Percentiles rank a stretch among this genome's conserved stretches.
phyloP scores from a whole-genome alignment of 1,140 invertebrate species.

The Drosophila albomicans region DNA sequence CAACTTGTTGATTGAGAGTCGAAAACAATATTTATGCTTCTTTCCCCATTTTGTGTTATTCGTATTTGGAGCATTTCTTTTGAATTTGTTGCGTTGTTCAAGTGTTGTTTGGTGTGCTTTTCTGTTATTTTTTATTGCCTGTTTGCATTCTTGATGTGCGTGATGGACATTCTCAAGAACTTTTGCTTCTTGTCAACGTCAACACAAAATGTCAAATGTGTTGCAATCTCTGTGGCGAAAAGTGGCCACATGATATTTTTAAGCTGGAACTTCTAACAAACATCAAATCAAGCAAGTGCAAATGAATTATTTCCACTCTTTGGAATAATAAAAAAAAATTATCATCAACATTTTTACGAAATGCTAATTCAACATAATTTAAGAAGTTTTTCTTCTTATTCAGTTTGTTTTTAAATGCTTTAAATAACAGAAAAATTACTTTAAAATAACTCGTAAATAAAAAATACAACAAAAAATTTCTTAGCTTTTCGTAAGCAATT shows the following conservation, averaged over 20 bases:
- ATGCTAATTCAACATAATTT: too few relatives aligned
- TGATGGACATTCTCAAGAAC: constrained; percentile 78
- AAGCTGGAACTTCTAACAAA: constrained; percentile 51
- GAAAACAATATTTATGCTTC: constrained; percentile 42
- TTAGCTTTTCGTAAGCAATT: too few relatives aligned
- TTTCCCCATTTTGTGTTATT: neutral
- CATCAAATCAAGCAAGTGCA: neutral
- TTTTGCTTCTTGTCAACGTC: constrained; percentile 61
- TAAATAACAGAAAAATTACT: too few relatives aligned
- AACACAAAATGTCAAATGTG: constrained; percentile 66
- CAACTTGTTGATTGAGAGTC: constrained; percentile 62
- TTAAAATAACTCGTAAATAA: too few relatives aligned
- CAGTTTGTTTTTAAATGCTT: too few relatives aligned
- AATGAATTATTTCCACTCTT: neutral
- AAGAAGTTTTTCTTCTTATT: too few relatives aligned
- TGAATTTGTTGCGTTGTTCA: constrained; percentile 52
- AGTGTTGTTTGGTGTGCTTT: constrained; percentile 19
- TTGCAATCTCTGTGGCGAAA: constrained; percentile 53
- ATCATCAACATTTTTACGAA: neutral
- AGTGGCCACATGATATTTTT: constrained; percentile 46
- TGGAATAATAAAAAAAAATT: neutral
- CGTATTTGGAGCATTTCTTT: constrained; percentile 41
- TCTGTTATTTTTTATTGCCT: constrained; percentile 40
- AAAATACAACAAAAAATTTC: too few relatives aligned
- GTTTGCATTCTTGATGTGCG: constrained; percentile 48